These are phyloP conservation scores for Leptinotarsa tumamoca DNA, from an alignment of 2,888 invertebrate species.

Conservation along the genomic window DNA sequence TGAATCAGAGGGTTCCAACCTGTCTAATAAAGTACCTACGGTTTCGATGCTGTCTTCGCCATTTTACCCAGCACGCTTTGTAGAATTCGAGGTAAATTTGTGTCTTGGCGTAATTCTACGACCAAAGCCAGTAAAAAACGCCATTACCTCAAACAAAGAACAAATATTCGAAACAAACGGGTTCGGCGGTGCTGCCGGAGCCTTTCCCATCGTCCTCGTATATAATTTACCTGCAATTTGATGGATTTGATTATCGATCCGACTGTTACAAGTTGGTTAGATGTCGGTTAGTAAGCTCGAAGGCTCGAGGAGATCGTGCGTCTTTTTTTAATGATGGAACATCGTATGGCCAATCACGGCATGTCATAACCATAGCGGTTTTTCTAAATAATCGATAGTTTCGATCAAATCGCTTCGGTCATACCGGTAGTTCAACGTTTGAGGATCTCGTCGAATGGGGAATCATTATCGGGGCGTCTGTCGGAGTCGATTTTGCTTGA, in stretches of 20 bases:
- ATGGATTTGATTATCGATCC: slow-evolving; percentile 42
- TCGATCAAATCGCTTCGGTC: slow-evolving; percentile 35
- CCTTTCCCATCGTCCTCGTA: slow-evolving; percentile 33
- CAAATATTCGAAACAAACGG: slow-evolving; percentile 21
- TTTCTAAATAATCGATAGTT: slow-evolving; percentile 49
- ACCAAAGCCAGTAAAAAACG: background rate
- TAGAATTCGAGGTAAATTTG: background rate
- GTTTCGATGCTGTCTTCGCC: background rate
- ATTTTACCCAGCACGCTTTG: too few relatives aligned
- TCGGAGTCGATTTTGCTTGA: too few relatives aligned
- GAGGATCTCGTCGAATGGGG: too few relatives aligned
- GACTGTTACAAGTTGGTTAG: slow-evolving; percentile 40
- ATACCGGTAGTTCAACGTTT: slow-evolving; percentile 16
- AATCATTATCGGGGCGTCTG: too few relatives aligned
- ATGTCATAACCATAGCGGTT: slow-evolving; percentile 52
- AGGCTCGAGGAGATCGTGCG: slow-evolving; percentile 48
- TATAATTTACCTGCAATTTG: slow-evolving; percentile 42
- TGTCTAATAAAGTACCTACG: background rate
- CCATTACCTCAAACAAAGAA: background rate
- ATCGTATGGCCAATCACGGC: slow-evolving; percentile 50
- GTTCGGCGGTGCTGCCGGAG: slow-evolving; percentile 22
- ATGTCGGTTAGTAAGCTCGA: slow-evolving; percentile 44
- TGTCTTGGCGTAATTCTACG: slow-evolving; percentile 10
- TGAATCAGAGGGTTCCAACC: too few relatives aligned
- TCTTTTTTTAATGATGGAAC: slow-evolving; percentile 42